A percentile compares a stretch with the other conserved stretches of the same genome.
These are phyloP conservation scores for Heliopora coerulea DNA, from an alignment of 92 coral and sea anemone species.

Conservation along the genomic window DNA sequence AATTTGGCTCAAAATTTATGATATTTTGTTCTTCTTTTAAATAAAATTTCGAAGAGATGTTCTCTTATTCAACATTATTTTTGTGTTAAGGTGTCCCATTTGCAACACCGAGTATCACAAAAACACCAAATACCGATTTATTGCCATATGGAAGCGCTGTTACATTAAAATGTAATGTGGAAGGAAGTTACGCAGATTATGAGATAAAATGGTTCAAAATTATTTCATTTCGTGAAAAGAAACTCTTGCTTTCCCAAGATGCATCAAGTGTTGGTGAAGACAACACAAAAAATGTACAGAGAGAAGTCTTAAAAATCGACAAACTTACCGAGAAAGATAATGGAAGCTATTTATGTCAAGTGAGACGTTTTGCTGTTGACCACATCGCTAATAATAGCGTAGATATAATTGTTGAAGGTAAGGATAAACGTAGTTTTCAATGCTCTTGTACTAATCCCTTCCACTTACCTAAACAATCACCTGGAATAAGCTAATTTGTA, in stretches of 20 bases:
- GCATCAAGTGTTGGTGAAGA: not conserved
- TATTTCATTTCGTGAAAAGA: not conserved
- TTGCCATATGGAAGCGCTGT: constrained; percentile 20
- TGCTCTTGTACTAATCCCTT: no score
- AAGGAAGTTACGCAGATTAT: constrained; percentile 16
- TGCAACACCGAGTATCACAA: constrained; percentile 7
- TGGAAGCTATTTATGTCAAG: constrained; percentile 58
- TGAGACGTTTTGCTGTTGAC: constrained; percentile 11
- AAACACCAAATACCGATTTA: not conserved
- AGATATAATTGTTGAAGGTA: constrained; percentile 6
- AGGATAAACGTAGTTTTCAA: no score
- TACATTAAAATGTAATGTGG: constrained; percentile 2
- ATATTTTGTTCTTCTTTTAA: not conserved
- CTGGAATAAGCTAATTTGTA: no score
- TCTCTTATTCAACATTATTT: no score
- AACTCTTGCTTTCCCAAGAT: not conserved
- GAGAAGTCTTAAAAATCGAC: constrained; percentile 6
- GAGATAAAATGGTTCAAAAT: constrained; percentile 28
- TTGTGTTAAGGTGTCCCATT: constrained; percentile 14
- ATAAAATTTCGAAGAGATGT: no score
- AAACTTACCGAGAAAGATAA: constrained; percentile 42
- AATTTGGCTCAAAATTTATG: not conserved
- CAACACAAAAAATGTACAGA: not conserved
- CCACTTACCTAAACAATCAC: no score
- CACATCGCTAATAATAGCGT: not conserved